A percentile compares a stretch with the other conserved stretches of the same genome.
Evolutionary conservation across 2,113 vertebrate species (phyloP).

Genomic region (Catharus fuscescens): DNA sequence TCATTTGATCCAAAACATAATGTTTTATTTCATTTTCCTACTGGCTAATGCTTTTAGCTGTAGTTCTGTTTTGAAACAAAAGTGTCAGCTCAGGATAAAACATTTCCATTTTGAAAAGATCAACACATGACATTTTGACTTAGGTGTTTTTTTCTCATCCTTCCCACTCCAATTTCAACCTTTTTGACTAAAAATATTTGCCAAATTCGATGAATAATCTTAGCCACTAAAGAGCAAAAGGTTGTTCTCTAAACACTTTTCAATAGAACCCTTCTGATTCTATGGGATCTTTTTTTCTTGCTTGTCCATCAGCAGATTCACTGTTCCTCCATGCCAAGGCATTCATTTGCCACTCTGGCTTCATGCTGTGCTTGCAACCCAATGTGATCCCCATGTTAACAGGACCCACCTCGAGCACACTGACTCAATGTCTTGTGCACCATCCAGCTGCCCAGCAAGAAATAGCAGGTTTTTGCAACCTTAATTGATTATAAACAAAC

Average conservation of each 20-base stretch:
- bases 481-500: background rate
- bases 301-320: background rate
- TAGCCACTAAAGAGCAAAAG: conserved; percentile 32
- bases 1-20: conserved; percentile 31
- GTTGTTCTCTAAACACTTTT: background rate
- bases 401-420: background rate
- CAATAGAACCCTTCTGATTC: background rate
- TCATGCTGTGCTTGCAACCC: background rate
- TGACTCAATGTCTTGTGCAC: background rate
- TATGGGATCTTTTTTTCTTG: background rate
- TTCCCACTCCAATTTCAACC: conserved; percentile 27
- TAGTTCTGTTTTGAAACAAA: conserved; percentile 52
- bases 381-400: rapidly evolving
- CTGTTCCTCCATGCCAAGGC: background rate
- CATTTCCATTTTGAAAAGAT: conserved; percentile 61
- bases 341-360: background rate
- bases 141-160: conserved; percentile 13
- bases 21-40: conserved; percentile 60
- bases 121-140: conserved; percentile 60
- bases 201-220: conserved; percentile 58
- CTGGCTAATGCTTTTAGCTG: conserved; percentile 3
- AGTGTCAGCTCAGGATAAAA: conserved; percentile 51
- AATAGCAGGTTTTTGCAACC: background rate
- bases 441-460: background rate
- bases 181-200: conserved; percentile 35